Evolutionary conservation across 1,140 invertebrate genomes (phyloP), one percentile per base, ranked within the genome.

Genomic region (Aphelinus atriplicis): DNA sequence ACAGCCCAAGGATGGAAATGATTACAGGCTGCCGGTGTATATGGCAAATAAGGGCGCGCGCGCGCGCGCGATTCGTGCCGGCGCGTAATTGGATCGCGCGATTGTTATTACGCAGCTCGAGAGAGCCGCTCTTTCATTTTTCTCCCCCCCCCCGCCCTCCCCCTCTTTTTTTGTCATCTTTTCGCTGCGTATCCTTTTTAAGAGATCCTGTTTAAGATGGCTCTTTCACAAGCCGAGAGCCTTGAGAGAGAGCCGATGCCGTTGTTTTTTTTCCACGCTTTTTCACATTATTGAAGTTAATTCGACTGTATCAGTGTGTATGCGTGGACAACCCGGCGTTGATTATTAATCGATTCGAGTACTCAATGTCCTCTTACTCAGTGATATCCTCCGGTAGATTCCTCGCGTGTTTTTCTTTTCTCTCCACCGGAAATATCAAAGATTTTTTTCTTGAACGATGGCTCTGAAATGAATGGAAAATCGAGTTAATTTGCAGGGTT

Each of bases 1-100:
- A 5, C 7, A 3, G 1, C 43, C 53, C 58, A 68, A 69, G 58
- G 50, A 63, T 68, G 72, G n/a, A 56, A 74, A 74, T 55, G 58
- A 74, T 68, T 74, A 68, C 42, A 63, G 58, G 10, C 46, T 47
- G 50, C 3, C 43, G 58, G 43, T 65, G 47, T 50, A 50, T 1
- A 51, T 45, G 58, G 65, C 72, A 74, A 74, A 74, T 68, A 68
- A 74, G 65, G 72, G 65, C 72, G 72, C 68, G 65, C 48, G n/a
- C 48, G 26, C n/a, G 46, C 48, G 50, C 62, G 53, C 56, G 64
- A 67, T 65, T 67, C 57, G 55, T 58, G 53, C 53, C 51, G 45
- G 7, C 64, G 7, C 57, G 60, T 61, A 50, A 42, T 61, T 61
- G 6, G 42, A 70, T 61, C 56, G 64, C 56, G 43, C 57, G 48